Conservation (phyloP, 2,797 vertebrate genomes). For the Phoxinus dragarum region DNA sequence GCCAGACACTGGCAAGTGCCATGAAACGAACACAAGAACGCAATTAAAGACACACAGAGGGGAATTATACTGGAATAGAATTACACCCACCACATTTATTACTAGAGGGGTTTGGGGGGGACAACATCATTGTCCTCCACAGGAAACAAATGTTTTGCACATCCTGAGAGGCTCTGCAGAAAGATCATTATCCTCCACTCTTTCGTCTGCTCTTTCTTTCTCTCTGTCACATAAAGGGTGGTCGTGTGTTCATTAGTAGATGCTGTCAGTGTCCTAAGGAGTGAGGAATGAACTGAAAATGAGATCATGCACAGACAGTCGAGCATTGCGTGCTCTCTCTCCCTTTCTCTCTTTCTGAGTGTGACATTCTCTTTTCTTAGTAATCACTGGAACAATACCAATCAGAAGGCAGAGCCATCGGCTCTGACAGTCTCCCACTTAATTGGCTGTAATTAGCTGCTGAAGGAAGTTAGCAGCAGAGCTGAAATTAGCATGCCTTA, state of each 20-base stretch:
- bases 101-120: slow-evolving; percentile 23
- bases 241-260: slow-evolving; percentile 79
- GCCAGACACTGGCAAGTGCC: slow-evolving; percentile 29
- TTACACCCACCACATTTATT: slow-evolving; percentile 40
- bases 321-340: neutral
- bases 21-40: slow-evolving; percentile 15
- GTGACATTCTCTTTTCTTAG: slow-evolving; percentile 79
- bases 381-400: slow-evolving; percentile 78
- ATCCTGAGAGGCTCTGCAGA: slow-evolving; percentile 31
- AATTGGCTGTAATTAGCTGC: slow-evolving; percentile 86
- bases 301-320: slow-evolving; percentile 49
- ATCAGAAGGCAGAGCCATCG: slow-evolving; percentile 76
- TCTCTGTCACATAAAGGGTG: slow-evolving; percentile 73
- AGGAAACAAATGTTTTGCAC: slow-evolving; percentile 49
- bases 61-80: slow-evolving; percentile 37
- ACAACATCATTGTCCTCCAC: slow-evolving; percentile 37
- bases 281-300: slow-evolving; percentile 79
- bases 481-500: slow-evolving; percentile 67
- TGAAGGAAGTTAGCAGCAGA: slow-evolving; percentile 78
- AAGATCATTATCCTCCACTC: slow-evolving; percentile 42
- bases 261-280: slow-evolving; percentile 77
- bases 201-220: slow-evolving; percentile 71
- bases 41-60: slow-evolving; percentile 39
- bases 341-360: slow-evolving; percentile 29
- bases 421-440: slow-evolving; percentile 82